Base-by-base conservation (phyloP, 2,113 vertebrate genomes). In the Lates calcarifer region DNA sequence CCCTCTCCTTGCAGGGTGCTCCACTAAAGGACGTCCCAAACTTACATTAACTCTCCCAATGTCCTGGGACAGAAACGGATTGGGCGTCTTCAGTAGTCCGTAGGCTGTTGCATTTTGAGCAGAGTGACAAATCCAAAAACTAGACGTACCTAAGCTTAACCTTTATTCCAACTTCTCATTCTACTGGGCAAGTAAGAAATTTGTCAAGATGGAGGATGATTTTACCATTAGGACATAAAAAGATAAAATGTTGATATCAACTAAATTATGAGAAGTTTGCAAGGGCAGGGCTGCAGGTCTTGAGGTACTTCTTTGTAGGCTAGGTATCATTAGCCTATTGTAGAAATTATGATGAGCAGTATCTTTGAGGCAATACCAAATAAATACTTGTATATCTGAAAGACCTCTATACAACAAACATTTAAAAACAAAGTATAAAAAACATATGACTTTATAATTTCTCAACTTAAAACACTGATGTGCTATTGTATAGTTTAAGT, bases 21-120 rank as follows among this genome's bases (percentile, higher is more conserved):
- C 87, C 74, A 72, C 85, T 93, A 92, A 89, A 87, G 86, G 88
- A 90, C 49, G 84, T 89, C 91, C 91, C 92, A 93, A 94, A 94
- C 88, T 92, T 93, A 93, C 88, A 89, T 89, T 89, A 70, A 67
- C 77, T 63, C 72, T 90, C 58, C 82, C 86, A 94, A 89, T 92
- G 63, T 90, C 87, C 89, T 90, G 92, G 89, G 91, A 94, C 90
- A 94, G 90, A 94, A 93, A 93, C 28, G 84, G 85, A 93, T 87
- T 84, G 77, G 85, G 74, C n/a, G 8, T 90, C 89, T 88, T 94
- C 81, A 91, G 78, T 81, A 66, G 79, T 80, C 75, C 62, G 41
- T 29, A 73, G 26, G 26, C 58, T 70, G 76, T 66, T 57, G 51
- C 55, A 82, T 79, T 83, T 91, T 35, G 15, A 87, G 81, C 65